These are phyloP conservation scores for Arrhamphus sclerolepis DNA, from an alignment of 2,797 vertebrate genomes.

Conservation along the genomic window DNA sequence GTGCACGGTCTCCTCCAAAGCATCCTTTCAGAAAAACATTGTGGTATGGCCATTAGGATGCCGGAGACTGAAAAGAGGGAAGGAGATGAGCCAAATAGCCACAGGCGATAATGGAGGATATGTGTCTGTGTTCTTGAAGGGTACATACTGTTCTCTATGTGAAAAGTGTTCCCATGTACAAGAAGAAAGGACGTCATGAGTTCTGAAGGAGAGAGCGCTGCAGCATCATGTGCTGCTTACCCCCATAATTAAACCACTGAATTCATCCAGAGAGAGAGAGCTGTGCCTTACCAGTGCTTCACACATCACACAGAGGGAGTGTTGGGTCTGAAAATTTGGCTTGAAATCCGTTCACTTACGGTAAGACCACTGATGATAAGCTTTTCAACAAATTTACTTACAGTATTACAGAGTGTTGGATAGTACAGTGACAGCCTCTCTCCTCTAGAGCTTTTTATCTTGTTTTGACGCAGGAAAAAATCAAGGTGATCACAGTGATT, in stretches of 20 bases:
- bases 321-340: background rate
- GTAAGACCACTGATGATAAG: background rate
- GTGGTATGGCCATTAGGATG: conserved; percentile 37
- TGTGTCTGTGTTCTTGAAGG: conserved; percentile 42
- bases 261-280: conserved; percentile 2
- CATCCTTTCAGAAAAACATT: conserved; percentile 19
- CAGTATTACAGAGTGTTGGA: background rate
- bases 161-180: conserved; percentile 38
- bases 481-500: conserved; percentile 31
- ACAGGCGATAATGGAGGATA: conserved; percentile 28
- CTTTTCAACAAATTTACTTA: background rate
- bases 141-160: conserved; percentile 55
- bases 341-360: background rate
- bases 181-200: conserved; percentile 44
- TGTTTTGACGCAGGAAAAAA: conserved; percentile 28
- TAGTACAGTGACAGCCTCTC: background rate
- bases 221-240: conserved; percentile 5
- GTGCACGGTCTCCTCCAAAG: background rate
- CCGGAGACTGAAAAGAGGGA: conserved; percentile 25
- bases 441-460: background rate
- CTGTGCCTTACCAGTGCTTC: background rate
- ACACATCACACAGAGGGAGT: conserved; percentile 1
- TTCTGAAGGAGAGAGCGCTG: background rate
- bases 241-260: conserved; percentile 5
- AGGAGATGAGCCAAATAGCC: conserved; percentile 33